Evolutionary conservation across 2,113 vertebrate genomes (phyloP), one percentile per base, ranked within the genome.

Genomic region (Microcebus griseorufus): DNA sequence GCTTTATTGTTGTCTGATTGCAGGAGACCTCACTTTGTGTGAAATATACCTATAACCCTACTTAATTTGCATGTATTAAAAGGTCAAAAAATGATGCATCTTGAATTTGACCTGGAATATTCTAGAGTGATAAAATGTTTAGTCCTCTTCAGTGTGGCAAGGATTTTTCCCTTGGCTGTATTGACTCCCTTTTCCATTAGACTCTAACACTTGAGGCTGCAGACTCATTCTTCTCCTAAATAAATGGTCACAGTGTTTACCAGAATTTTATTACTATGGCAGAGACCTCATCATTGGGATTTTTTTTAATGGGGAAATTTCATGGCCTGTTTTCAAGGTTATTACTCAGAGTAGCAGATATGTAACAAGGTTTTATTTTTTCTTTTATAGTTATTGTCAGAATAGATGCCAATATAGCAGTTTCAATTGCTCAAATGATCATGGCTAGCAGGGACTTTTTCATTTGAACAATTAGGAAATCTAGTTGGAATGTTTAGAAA

Each of bases 391-490:
- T 93, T 97, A 96, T 93, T 93, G 87, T 96, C 62, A 85, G 62
- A 96, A 70, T 85, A 89, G 65, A 95, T 95, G 81, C 92, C 79
- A 94, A 23, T 53, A 93, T 97, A 85, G 94, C 93, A 79, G 72
- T 92, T 98, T 98, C 55, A 88, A 9, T 88, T 96, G 96, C 97
- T 97, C 96, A 97, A 96, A 97, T 98, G 95, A 97, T 97, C 88
- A 90, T 96, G 97, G 98, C 88, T 97, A 97, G 80, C 67, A 95
- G 97, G 95, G 91, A 90, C 83, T 93, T 98, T 51, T 12, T 92
- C 78, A 97, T 96, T 97, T 97, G 97, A 97, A 95, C 96, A 98
- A 97, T 98, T 98, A 98, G 88, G 80, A 97, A 97, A 97, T 97
- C 84, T 91, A 94, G 88, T 97, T 92, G 27, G 62, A 92, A 88